Evolutionary conservation across 64 coral and sea anemone species (phyloP), one percentile per base, ranked within the genome.

Genomic region (Astreopora myriophthalma): DNA sequence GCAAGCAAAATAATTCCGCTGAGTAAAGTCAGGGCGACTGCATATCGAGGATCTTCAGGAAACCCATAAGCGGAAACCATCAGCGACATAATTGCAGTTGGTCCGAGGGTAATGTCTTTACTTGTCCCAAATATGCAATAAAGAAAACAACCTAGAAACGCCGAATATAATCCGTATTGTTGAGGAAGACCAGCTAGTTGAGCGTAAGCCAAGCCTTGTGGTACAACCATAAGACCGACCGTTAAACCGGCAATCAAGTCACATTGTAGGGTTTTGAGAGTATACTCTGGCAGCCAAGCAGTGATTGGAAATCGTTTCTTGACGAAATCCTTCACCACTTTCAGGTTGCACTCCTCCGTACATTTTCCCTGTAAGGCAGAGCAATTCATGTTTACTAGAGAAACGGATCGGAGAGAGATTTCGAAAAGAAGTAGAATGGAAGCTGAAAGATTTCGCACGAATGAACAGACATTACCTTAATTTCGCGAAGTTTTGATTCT

Each of bases 111-210:
- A 44, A 97, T 91, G 33, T 97, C 95, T 94, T 94, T 97, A 85
- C 95, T 97, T 14, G 95, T 97, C 48, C 95, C 95, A 51, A 97
- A 81, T 80, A 97, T 75, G 68, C 91, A 90, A 79, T 97, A 97
- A 8, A 94, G 83, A 70, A 97, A 97, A 89, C 95, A 97, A 29
- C 95, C 95, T 87, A 96, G 80, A 68, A 96, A 96, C 19, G 95
- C 92, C 20, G 95, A 96, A 69, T 96, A 96, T 8, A 96, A 85
- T 71, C 95, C 95, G 51, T 79, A 96, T 58, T 94, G 92, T 29
- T 87, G 95, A 55, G 92, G 91, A 28, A 96, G 51, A 2, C 95
- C 91, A 2, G 95, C 95, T 0, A 96, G 73, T 27, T 94, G 80
- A 29, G 95, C 91, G 34, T 96, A 96, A 42, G 95, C 95, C 63